Base-by-base conservation (phyloP, 1,140 invertebrate species). In the Sminthurinus signatus region DNA sequence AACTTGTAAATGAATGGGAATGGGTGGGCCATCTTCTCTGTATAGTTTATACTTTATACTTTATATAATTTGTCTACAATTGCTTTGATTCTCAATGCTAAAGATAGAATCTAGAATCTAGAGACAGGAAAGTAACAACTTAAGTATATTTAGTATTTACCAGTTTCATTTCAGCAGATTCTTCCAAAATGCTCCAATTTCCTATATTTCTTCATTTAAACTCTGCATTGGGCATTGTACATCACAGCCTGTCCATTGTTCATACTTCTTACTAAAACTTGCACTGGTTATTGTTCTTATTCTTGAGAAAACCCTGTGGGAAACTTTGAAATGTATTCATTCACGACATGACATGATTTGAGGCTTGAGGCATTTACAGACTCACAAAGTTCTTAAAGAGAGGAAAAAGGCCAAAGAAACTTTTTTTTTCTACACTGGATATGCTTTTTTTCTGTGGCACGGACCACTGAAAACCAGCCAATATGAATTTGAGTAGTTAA, bases 331-430 rank as follows among this genome's bases (percentile, higher is more conserved):
- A 64, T 64, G 55, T 58, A 64, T 64, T 64, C 62, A 64, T 55
- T 64, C 62, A 64, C 62, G 62, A 64, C 62, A 64, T 64, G 62
- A 64, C 62, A 58, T 64, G n/a, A n/a, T n/a, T n/a, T n/a, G n/a
- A n/a, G n/a, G n/a, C n/a, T n/a, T 42, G 48, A 64, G 62, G 62
- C 62, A 64, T 64, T 64, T 64, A 44, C 46, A 64, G 62, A 64
- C 54, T 58, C 58, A 58, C 57, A 64, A 64, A 64, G 62, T 64
- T 64, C 32, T 32, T 36, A 43, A 32, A 52, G 48, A 46, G 28
- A 59, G 36, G 21, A 50, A 55, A 57, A 58, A 57, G 43, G 57
- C 51, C 54, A 58, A 29, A 50, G 32, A 64, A 64, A 64, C 27
- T 64, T 64, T 64, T n/a, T n/a, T n/a, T n/a, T n/a, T n/a, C n/a